Percentiles rank a stretch among this genome's conserved stretches.
These are phyloP conservation scores for Pyrgilauda ruficollis DNA, from an alignment of 2,113 vertebrate species.

Conservation along the genomic window DNA sequence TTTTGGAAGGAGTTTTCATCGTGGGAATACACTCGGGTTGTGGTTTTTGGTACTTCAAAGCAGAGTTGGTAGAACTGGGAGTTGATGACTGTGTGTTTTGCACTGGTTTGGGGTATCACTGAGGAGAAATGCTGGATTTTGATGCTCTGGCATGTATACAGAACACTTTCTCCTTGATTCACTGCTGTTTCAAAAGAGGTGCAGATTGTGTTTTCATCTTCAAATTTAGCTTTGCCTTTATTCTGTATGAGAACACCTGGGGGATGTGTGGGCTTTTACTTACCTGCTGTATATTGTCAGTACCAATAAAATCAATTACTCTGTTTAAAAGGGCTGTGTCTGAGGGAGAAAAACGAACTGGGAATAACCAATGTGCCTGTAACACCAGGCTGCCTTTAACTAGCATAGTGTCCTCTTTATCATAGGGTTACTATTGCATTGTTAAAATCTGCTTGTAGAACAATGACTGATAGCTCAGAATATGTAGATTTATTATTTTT, in stretches of 20 bases:
- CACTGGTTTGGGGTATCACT: neutral
- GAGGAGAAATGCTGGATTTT: neutral
- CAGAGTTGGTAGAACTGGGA: neutral
- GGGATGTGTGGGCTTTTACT: neutral
- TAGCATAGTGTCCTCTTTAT: neutral
- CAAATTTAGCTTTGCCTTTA: neutral
- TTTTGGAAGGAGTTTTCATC: neutral
- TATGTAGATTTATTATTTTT: neutral
- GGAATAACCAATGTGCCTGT: neutral
- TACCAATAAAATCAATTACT: constrained; percentile 7
- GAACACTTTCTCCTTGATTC: neutral
- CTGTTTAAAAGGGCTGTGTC: neutral
- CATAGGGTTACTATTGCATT: neutral
- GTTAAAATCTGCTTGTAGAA: neutral
- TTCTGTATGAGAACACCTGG: neutral
- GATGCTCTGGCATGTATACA: neutral
- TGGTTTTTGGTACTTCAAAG: neutral
- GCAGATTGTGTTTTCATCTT: neutral
- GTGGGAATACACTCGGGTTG: neutral
- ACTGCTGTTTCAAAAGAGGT: neutral
- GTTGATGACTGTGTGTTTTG: neutral
- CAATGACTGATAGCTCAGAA: neutral
- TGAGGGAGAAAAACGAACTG: neutral
- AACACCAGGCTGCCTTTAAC: neutral
- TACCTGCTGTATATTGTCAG: neutral